Conservation (phyloP, 2,888 invertebrate species). For the Micoletzkya japonica region DNA sequence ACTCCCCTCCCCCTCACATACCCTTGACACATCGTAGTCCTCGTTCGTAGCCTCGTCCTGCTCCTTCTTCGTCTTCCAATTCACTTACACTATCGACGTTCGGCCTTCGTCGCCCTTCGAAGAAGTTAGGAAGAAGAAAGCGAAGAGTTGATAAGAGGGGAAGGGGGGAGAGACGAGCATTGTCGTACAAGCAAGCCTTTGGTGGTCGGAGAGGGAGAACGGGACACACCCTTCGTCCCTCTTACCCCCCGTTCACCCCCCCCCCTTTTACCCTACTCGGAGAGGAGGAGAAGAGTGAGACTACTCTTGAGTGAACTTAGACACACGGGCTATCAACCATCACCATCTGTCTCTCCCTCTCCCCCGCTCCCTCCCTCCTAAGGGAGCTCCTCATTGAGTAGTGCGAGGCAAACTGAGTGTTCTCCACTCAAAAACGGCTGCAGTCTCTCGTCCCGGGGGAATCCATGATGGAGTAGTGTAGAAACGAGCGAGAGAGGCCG, state of each 20-base stretch:
- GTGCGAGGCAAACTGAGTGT: no score
- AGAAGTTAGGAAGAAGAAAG: neutral
- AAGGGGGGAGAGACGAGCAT: neutral
- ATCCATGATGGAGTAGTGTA: constrained; percentile 16
- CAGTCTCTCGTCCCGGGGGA: no score
- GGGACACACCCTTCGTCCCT: constrained; percentile 1
- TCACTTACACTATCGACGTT: no score
- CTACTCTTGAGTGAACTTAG: no score
- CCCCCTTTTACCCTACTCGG: neutral
- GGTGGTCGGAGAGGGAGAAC: neutral
- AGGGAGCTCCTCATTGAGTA: no score
- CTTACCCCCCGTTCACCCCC: no score
- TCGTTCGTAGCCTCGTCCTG: no score
- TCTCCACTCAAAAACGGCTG: constrained; percentile 8
- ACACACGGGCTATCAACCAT: no score
- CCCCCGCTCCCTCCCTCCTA: neutral
- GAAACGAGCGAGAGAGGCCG: neutral
- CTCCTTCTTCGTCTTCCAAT: no score
- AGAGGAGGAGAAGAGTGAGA: neutral
- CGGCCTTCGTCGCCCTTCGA: no score
- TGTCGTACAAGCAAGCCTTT: neutral
- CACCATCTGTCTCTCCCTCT: neutral
- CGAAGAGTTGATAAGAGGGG: neutral
- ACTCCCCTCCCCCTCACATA: no score
- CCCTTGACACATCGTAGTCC: no score